phyloP scores from a whole-genome alignment of 2,113 vertebrate genomes.

The Hemicordylus capensis region DNA sequence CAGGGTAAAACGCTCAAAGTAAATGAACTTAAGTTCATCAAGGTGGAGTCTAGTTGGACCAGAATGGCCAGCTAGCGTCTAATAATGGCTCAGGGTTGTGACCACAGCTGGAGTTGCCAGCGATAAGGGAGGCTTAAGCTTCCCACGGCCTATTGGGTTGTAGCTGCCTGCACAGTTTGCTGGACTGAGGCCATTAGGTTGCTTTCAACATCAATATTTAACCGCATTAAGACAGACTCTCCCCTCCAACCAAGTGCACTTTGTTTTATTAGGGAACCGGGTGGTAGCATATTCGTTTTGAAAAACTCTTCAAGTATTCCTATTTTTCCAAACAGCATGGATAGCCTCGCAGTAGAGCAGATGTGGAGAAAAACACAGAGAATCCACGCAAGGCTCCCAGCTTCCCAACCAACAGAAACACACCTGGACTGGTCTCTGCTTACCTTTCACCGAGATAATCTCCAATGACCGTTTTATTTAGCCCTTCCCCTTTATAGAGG shows the following conservation, averaged over 20 bases:
- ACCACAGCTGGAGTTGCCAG: neutral
- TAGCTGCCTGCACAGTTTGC: neutral
- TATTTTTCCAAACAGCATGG: neutral
- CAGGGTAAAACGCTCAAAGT: neutral
- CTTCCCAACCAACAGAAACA: neutral
- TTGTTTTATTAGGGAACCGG: neutral
- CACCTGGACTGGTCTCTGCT: slow-evolving; percentile 20
- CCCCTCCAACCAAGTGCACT: neutral
- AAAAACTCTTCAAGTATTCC: neutral
- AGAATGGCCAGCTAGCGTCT: too few relatives aligned
- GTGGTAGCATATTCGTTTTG: neutral
- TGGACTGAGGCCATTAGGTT: neutral
- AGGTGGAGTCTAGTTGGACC: neutral
- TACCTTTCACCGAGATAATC: slow-evolving; percentile 98
- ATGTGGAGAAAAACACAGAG: neutral
- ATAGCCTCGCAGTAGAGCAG: rapidly evolving
- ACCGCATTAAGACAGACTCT: neutral
- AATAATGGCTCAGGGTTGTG: too few relatives aligned
- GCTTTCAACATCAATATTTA: neutral
- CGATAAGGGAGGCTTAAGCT: neutral
- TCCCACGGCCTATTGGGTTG: too few relatives aligned
- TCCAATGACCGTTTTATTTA: slow-evolving; percentile 97
- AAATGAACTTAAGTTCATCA: too few relatives aligned
- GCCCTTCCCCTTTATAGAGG: slow-evolving; percentile 97
- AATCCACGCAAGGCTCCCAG: neutral